These are phyloP conservation scores for Helarctos malayanus DNA, from an alignment of 2,797 vertebrate species.

Conservation along the genomic window DNA sequence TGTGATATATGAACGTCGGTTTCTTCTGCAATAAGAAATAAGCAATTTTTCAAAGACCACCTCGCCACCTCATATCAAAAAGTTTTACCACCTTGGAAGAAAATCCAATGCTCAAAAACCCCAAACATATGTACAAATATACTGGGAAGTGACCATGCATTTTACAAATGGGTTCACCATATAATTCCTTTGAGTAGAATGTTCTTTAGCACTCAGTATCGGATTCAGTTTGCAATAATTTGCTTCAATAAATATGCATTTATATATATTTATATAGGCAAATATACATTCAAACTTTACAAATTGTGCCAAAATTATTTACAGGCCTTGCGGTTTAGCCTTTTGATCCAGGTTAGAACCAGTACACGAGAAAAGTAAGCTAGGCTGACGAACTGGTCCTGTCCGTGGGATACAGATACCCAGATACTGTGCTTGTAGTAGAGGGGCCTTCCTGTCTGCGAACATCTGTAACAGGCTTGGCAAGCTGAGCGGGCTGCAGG, in stretches of 20 bases:
- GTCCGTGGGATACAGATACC: neutral
- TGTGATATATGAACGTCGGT: neutral
- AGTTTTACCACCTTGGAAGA: constrained; percentile 30
- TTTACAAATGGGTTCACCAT: neutral
- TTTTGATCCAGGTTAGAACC: constrained; percentile 24
- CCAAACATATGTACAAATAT: neutral
- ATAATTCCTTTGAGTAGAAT: neutral
- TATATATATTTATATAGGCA: neutral
- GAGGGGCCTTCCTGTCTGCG: neutral
- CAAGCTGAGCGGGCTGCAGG: neutral
- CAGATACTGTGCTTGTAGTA: neutral
- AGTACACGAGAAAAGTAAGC: neutral
- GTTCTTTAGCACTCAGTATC: neutral
- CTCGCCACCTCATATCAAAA: neutral
- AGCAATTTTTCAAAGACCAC: constrained; percentile 44
- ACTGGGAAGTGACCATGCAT: neutral
- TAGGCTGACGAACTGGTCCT: neutral
- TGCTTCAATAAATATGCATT: neutral
- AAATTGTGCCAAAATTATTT: constrained; percentile 26
- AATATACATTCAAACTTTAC: neutral
- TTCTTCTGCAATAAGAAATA: constrained; percentile 49
- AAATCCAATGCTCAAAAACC: neutral
- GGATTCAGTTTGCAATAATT: constrained; percentile 18
- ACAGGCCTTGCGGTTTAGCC: constrained; percentile 5
- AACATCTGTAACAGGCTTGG: neutral